Evolutionary conservation across 2,888 invertebrate genomes (phyloP).

Genomic region (Acronicta alni): DNA sequence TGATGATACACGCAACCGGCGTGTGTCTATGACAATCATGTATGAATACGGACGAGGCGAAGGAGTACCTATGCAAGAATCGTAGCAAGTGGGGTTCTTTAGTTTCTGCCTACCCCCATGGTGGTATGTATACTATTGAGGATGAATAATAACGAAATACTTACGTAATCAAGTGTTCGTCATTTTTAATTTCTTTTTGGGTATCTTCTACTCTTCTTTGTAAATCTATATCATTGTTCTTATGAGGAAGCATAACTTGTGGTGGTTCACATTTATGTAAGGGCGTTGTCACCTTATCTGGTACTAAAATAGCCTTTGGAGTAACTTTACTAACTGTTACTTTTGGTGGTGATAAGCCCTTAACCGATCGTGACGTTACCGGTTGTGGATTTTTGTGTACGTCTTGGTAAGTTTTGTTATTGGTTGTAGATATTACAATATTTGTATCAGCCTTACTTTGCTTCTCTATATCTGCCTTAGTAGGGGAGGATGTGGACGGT

Average conservation of each 20-base stretch:
- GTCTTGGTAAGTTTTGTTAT: conserved; percentile 11
- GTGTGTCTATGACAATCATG: no score
- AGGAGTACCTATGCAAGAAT: no score
- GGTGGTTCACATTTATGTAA: conserved; percentile 7
- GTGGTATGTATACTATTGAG: background rate
- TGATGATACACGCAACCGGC: no score
- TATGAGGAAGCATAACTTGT: conserved; percentile 18
- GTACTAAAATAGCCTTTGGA: conserved; percentile 5
- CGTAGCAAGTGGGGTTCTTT: no score
- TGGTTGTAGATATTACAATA: conserved; percentile 6
- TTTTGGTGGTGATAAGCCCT: conserved; percentile 26
- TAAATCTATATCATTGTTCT: conserved; percentile 23
- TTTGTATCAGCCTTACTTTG: conserved; percentile 11
- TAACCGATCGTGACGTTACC: conserved; percentile 2
- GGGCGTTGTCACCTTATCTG: conserved; percentile 11
- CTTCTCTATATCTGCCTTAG: conserved; percentile 11
- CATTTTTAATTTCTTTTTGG: conserved; percentile 50
- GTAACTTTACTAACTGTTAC: conserved; percentile 17
- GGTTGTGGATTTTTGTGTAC: conserved; percentile 4
- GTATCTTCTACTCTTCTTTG: conserved; percentile 29
- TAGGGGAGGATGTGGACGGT: conserved; percentile 52
- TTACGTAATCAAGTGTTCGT: conserved; percentile 66
- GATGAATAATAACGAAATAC: conserved; percentile 47
- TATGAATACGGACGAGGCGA: no score
- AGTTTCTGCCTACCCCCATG: no score